These are phyloP conservation scores for Carassius auratus DNA, from an alignment of 2,113 vertebrate genomes.

Conservation along the genomic window DNA sequence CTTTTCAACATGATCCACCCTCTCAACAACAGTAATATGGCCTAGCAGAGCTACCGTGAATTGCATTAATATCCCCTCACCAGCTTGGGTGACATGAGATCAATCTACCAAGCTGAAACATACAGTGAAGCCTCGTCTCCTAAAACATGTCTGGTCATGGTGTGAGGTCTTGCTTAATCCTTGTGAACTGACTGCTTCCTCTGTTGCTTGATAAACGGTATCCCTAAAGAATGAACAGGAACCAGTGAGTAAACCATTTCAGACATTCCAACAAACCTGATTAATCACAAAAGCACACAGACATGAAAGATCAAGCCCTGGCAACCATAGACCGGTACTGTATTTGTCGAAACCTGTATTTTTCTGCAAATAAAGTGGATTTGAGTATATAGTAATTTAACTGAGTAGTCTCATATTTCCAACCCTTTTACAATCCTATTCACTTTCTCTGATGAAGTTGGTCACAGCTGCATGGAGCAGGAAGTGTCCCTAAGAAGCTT, in stretches of 20 bases:
- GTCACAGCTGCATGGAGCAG: slow-evolving; percentile 65
- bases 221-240: no score
- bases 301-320: slow-evolving; percentile 10
- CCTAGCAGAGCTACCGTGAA: neutral
- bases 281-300: slow-evolving; percentile 13
- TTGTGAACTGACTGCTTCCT: neutral
- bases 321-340: neutral
- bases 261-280: neutral
- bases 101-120: slow-evolving; percentile 4
- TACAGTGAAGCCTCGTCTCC: neutral
- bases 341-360: neutral
- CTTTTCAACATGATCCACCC: neutral
- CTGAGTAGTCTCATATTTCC: slow-evolving; percentile 27
- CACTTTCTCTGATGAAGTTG: slow-evolving; percentile 46
- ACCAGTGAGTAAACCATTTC: neutral
- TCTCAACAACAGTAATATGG: neutral
- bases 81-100: neutral
- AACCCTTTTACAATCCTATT: slow-evolving; percentile 66
- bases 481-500: slow-evolving; percentile 72
- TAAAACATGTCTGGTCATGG: slow-evolving; percentile 8
- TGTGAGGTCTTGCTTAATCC: neutral
- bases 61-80: neutral
- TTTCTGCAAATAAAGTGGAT: slow-evolving; percentile 22
- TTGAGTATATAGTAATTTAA: slow-evolving; percentile 10
- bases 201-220: neutral